Conservation (phyloP, 2,797 vertebrate species). For the Anguilla obscura region DNA sequence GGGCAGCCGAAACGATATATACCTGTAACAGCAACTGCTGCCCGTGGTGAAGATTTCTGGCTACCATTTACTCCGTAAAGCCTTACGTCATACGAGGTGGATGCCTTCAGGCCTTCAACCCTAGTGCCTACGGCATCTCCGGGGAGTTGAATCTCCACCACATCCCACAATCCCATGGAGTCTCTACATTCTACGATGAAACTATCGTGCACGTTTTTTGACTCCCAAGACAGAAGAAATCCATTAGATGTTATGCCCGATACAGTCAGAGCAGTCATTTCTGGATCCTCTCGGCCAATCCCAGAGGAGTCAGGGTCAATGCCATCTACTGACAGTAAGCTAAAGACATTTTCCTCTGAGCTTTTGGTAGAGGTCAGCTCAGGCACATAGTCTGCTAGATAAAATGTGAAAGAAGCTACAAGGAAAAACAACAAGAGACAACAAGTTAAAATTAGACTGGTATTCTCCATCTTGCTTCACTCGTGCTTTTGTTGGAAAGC, state of each 20-base stretch:
- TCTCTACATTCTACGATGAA: conserved; percentile 65
- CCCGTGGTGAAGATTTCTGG: conserved; percentile 62
- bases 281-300: conserved; percentile 52
- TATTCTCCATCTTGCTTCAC: not conserved
- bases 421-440: conserved; percentile 58
- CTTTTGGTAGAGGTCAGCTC: conserved; percentile 56
- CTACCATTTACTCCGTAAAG: conserved; percentile 66
- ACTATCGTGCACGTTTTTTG: conserved; percentile 56
- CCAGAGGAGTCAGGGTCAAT: conserved; percentile 56
- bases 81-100: conserved; percentile 67
- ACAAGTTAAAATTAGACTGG: conserved; percentile 42
- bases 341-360: conserved; percentile 67
- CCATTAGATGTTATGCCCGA: conserved; percentile 60
- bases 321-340: conserved; percentile 62
- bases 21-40: conserved; percentile 73
- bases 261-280: conserved; percentile 55
- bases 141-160: conserved; percentile 57
- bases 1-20: conserved; percentile 53
- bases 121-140: conserved; percentile 59
- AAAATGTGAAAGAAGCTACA: conserved; percentile 73
- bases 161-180: conserved; percentile 51
- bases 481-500: conserved; percentile 17
- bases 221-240: conserved; percentile 64
- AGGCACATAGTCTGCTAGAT: conserved; percentile 65
- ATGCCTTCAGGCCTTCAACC: conserved; percentile 62